Conservation (phyloP, 2,888 invertebrate genomes). For the Hypena proboscidalis region DNA sequence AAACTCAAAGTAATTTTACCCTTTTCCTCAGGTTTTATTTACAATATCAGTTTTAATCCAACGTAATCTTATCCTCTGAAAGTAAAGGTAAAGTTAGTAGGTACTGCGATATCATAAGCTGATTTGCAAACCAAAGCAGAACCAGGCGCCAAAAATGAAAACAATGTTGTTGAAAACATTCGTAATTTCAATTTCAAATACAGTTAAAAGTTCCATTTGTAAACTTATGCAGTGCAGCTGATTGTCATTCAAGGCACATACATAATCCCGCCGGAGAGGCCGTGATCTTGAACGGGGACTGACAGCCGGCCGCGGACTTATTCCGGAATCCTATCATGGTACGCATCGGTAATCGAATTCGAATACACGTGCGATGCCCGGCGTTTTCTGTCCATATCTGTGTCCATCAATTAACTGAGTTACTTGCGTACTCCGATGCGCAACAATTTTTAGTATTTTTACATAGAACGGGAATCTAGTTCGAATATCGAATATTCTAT, state of each 20-base stretch:
- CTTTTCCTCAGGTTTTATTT: too few relatives aligned
- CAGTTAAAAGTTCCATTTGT: slow-evolving; percentile 59
- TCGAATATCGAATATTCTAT: slow-evolving; percentile 13
- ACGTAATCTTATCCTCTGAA: too few relatives aligned
- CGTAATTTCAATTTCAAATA: slow-evolving; percentile 60
- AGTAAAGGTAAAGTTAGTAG: too few relatives aligned
- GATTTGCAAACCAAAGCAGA: too few relatives aligned
- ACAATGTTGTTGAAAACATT: slow-evolving; percentile 43
- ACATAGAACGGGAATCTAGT: slow-evolving; percentile 16
- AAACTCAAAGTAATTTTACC: too few relatives aligned
- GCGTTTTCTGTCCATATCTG: slow-evolving; percentile 26
- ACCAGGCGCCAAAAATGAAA: slow-evolving; percentile 2
- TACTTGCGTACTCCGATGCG: slow-evolving; percentile 28
- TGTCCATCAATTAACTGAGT: slow-evolving; percentile 44
- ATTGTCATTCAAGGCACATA: slow-evolving; percentile 75
- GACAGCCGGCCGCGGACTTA: slow-evolving; percentile 59
- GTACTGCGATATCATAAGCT: too few relatives aligned
- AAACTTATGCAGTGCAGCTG: slow-evolving; percentile 62
- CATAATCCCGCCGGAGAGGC: slow-evolving; percentile 69
- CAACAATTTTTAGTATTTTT: slow-evolving; percentile 31
- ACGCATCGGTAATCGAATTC: slow-evolving; percentile 54
- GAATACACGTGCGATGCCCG: slow-evolving; percentile 20
- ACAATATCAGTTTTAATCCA: too few relatives aligned
- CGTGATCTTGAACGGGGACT: slow-evolving; percentile 72
- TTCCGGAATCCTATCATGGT: slow-evolving; percentile 53